phyloP scores from a whole-genome alignment of 2,113 vertebrate genomes.

The Labrus mixtus region DNA sequence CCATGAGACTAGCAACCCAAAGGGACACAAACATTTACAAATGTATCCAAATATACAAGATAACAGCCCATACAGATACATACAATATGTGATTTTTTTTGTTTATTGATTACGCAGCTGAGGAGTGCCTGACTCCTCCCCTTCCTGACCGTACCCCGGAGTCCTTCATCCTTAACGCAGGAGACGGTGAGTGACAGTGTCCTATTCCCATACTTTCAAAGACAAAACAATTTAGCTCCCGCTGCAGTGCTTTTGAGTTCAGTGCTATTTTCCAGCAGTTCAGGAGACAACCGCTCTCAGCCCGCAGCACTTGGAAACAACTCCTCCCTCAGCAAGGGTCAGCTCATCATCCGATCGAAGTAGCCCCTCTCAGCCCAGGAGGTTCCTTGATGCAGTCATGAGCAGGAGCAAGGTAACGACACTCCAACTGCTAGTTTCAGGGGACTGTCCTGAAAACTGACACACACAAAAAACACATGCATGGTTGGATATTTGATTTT shows the following conservation, averaged over 20 bases:
- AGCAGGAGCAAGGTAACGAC: constrained; percentile 80
- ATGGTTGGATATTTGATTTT: too few relatives aligned
- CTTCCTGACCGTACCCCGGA: constrained; percentile 87
- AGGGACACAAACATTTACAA: too few relatives aligned
- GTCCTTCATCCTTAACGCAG: constrained; percentile 84
- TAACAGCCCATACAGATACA: too few relatives aligned
- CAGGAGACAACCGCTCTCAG: neutral
- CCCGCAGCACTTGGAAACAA: neutral
- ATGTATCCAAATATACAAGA: too few relatives aligned
- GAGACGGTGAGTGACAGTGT: constrained; percentile 81
- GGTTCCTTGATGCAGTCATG: constrained; percentile 55
- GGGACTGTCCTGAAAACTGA: too few relatives aligned
- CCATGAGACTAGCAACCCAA: too few relatives aligned
- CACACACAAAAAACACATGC: too few relatives aligned
- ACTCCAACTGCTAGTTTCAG: too few relatives aligned
- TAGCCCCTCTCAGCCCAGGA: constrained; percentile 68
- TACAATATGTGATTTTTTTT: too few relatives aligned
- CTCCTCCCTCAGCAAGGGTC: constrained; percentile 3
- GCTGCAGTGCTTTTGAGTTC: neutral
- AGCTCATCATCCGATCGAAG: constrained; percentile 77
- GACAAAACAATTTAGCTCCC: neutral
- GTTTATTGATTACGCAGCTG: constrained; percentile 31
- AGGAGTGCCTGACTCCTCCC: constrained; percentile 61
- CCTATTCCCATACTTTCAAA: neutral
- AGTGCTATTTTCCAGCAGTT: neutral